Percentiles rank a stretch among this genome's conserved stretches.
Evolutionary conservation across 35 echinoderm and acorn worm species (phyloP).

Genomic region (Chiridota heheva): DNA sequence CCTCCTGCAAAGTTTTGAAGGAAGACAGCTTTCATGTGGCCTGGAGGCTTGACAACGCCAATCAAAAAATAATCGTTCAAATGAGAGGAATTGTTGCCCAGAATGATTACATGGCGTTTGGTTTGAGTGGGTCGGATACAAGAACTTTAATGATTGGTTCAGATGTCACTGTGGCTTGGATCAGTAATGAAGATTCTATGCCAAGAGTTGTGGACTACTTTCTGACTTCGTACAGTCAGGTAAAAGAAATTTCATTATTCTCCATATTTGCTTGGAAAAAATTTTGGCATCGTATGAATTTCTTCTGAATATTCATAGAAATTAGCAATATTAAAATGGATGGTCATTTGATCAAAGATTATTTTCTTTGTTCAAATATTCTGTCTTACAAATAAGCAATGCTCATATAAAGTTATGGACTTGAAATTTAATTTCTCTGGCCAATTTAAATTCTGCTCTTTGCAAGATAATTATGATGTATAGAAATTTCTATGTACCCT

Average conservation of each 20-base stretch:
- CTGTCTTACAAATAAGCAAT: no score
- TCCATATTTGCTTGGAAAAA: no score
- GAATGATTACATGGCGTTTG: constrained; percentile 66
- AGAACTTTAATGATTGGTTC: constrained; percentile 42
- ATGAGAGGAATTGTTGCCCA: constrained; percentile 38
- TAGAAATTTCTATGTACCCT: no score
- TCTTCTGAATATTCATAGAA: no score
- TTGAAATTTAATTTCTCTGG: no score
- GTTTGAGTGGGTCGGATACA: constrained; percentile 57
- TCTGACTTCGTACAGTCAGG: constrained; percentile 59
- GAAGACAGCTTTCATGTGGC: constrained; percentile 71
- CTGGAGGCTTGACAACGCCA: constrained; percentile 35
- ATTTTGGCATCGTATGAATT: no score
- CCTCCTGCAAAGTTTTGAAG: constrained; percentile 66
- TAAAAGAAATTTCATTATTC: background rate
- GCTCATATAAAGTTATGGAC: no score
- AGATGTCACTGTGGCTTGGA: constrained; percentile 64
- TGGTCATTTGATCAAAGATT: no score
- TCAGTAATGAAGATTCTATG: background rate
- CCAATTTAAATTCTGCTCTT: no score
- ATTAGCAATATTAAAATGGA: no score
- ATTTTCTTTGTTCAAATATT: no score
- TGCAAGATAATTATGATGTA: no score
- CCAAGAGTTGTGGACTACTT: constrained; percentile 55
- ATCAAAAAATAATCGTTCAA: constrained; percentile 31